A percentile compares a stretch with the other conserved stretches of the same genome.
These are phyloP conservation scores for Drosophila barbarae DNA, from an alignment of 2,888 invertebrate genomes.

Conservation along the genomic window DNA sequence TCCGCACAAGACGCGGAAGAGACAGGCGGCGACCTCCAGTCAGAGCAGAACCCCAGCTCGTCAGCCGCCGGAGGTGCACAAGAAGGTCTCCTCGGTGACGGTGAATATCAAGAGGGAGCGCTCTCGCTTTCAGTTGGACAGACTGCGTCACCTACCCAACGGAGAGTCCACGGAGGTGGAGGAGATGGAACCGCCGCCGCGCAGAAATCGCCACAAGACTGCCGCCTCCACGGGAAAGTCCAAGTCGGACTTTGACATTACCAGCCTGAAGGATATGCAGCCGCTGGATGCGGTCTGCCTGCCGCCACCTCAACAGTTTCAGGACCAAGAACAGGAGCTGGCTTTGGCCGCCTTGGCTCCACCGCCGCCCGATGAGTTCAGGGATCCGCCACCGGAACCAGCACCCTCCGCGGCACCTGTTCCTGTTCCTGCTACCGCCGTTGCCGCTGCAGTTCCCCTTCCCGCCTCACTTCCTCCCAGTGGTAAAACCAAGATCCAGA, in stretches of 20 bases:
- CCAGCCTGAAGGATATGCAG: conserved; percentile 82
- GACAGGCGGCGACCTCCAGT: conserved; percentile 46
- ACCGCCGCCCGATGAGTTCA: conserved; percentile 87
- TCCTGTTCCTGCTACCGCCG: neutral
- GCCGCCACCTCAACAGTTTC: conserved; percentile 90
- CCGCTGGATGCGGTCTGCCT: conserved; percentile 86
- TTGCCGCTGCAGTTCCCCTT: conserved; percentile 13
- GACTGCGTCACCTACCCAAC: conserved; percentile 64
- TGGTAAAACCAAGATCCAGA: conserved; percentile 32
- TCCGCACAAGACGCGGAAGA: conserved; percentile 66
- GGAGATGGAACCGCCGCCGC: conserved; percentile 69
- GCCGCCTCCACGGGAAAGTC: conserved; percentile 79
- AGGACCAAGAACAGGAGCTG: conserved; percentile 87
- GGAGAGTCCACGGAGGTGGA: conserved; percentile 76
- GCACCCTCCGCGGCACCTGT: conserved; percentile 28
- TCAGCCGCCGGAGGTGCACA: conserved; percentile 65
- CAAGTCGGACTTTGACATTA: conserved; percentile 83
- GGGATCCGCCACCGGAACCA: conserved; percentile 80
- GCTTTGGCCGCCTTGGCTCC: conserved; percentile 47
- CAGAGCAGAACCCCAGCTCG: conserved; percentile 59
- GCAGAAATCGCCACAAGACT: conserved; percentile 58
- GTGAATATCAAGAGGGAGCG: conserved; percentile 74
- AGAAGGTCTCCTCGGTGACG: conserved; percentile 76
- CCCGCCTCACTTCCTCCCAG: conserved; percentile 27
- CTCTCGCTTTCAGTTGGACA: conserved; percentile 64